These are phyloP conservation scores for Ctenicera cuprea DNA, from an alignment of 2,888 invertebrate species.

Conservation along the genomic window DNA sequence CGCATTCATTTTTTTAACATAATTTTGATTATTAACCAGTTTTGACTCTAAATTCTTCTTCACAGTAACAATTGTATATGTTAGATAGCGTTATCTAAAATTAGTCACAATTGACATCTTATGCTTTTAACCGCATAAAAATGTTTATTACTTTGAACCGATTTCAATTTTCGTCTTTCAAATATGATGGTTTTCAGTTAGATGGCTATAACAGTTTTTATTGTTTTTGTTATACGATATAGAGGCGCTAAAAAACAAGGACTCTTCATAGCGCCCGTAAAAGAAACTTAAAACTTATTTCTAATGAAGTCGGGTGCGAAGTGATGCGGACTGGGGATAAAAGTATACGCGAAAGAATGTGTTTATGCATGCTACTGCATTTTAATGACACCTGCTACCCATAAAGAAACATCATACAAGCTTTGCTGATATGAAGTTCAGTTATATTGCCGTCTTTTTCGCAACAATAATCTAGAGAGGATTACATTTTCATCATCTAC, in stretches of 20 bases:
- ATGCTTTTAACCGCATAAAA: not conserved
- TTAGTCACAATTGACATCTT: too few species aligned
- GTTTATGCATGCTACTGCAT: slow-evolving; percentile 61
- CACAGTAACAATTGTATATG: too few species aligned
- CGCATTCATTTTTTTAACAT: too few species aligned
- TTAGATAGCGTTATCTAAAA: too few species aligned
- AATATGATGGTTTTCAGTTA: too few species aligned
- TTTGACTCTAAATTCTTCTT: too few species aligned
- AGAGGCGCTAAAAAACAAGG: slow-evolving; percentile 22
- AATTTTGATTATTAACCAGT: too few species aligned
- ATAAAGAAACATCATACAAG: slow-evolving; percentile 65
- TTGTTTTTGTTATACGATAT: slow-evolving; percentile 33
- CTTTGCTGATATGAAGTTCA: slow-evolving; percentile 63
- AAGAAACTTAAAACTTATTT: slow-evolving; percentile 52
- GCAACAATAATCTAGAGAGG: slow-evolving; percentile 68
- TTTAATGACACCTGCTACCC: slow-evolving; percentile 64
- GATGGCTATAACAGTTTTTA: slow-evolving; percentile 26
- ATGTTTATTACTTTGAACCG: not conserved
- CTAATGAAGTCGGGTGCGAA: slow-evolving; percentile 50
- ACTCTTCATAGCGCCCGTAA: slow-evolving; percentile 36
- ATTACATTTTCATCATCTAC: slow-evolving; percentile 68
- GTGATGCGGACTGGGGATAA: slow-evolving; percentile 51
- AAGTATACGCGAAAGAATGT: slow-evolving; percentile 58
- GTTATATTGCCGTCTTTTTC: slow-evolving; percentile 61
- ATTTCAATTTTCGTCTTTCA: slow-evolving; percentile 8